Conservation (phyloP, 1,140 invertebrate genomes). For the Hestina assimilis region DNA sequence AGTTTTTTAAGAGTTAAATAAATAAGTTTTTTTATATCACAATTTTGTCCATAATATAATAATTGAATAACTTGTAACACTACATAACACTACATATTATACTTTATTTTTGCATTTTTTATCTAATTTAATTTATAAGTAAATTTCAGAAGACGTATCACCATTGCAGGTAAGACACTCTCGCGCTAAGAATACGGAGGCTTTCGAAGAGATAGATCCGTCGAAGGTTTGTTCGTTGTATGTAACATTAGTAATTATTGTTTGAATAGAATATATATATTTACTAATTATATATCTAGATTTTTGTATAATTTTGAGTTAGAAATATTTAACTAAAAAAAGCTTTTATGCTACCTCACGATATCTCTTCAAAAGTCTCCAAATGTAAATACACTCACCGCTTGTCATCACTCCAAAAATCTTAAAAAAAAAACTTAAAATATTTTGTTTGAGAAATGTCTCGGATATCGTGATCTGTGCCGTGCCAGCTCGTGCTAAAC, state of each 20-base stretch:
- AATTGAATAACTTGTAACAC: no score
- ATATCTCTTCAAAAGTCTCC: conserved; percentile 61
- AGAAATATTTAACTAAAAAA: conserved; percentile 6
- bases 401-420: conserved; percentile 17
- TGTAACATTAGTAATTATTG: neutral
- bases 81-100: no score
- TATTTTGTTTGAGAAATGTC: no score
- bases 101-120: no score
- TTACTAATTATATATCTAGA: conserved; percentile 7
- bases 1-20: no score
- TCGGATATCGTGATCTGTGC: no score
- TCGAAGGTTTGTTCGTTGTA: conserved; percentile 53
- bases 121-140: no score
- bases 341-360: conserved; percentile 28
- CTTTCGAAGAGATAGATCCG: conserved; percentile 65
- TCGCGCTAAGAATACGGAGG: conserved; percentile 59
- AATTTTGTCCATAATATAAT: no score
- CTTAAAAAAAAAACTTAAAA: no score
- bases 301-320: neutral
- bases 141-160: conserved; percentile 13
- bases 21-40: no score
- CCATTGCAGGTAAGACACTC: conserved; percentile 58
- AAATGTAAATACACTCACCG: conserved; percentile 37
- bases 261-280: neutral
- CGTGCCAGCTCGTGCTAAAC: no score